Evolutionary conservation across 2,888 invertebrate species (phyloP).

Genomic region (Rutpela maculata): DNA sequence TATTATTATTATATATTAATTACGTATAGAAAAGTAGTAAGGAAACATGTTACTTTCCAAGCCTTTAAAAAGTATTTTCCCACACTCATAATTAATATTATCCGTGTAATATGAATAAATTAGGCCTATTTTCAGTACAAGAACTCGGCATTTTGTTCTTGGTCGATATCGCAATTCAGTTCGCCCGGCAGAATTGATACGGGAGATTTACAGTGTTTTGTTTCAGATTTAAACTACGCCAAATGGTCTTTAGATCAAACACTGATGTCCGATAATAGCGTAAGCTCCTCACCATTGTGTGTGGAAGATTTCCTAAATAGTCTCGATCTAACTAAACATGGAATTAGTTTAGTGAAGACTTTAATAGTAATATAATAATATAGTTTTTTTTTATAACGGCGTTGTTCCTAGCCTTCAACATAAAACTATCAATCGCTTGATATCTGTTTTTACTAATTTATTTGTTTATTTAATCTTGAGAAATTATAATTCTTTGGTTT

Average conservation of each 20-base stretch:
- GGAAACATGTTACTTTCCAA: no score
- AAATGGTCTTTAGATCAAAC: constrained; percentile 49
- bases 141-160: not conserved
- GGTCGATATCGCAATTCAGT: constrained; percentile 27
- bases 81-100: not conserved
- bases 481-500: no score
- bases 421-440: no score
- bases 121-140: not conserved
- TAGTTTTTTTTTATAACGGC: no score
- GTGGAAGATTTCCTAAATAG: constrained; percentile 25
- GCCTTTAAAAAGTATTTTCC: no score
- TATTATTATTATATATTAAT: no score
- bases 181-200: constrained; percentile 54
- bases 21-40: no score
- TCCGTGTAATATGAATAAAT: not conserved
- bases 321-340: not conserved
- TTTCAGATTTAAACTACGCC: constrained; percentile 53
- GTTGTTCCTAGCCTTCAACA: no score
- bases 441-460: no score
- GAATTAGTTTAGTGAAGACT: not conserved
- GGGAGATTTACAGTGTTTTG: constrained; percentile 55
- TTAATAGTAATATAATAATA: not conserved
- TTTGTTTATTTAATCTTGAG: no score
- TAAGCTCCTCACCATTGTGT: constrained; percentile 18
- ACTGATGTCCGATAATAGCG: constrained; percentile 40